Evolutionary conservation across 2,888 invertebrate species (phyloP), one percentile per base, ranked within the genome.

Genomic region (Galerucella nymphaeae): DNA sequence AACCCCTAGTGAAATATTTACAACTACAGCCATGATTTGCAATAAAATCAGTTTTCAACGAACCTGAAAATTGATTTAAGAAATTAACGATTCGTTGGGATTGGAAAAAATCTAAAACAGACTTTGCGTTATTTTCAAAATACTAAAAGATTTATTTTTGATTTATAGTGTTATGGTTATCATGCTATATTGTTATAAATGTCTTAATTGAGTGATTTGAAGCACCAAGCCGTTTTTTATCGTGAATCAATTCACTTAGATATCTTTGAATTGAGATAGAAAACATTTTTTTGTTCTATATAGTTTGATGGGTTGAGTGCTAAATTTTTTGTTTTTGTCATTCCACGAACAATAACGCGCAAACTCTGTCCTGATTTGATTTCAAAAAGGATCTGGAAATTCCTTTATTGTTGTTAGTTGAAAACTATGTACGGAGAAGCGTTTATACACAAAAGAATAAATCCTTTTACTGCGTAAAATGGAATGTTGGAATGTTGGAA

Each of bases 51-150:
- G 13, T 59, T 30, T 10, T 59, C 57, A 59, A 23, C 11, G 58
- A n/a, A 59, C 58, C 58, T 59, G 58, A 59, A 59, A 57, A 59
- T 59, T 59, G 58, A 38, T 59, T 59, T 23, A 59, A 59, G 58
- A 38, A 59, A 59, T 59, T 59, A 59, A 59, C 58, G 58, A 30
- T 38, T 30, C 30, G 58, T 59, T 59, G 20, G 58, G 8, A n/a
- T 23, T 38, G 58, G 38, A 38, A n/a, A 59, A 59, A 59, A 30
- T 59, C 58, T 11, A 38, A 59, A 59, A 59, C 58, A 59, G 58
- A 23, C 5, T 59, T 30, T 30, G 38, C n/a, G 14, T 30, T 30
- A 59, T 59, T 30, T 30, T 13, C 30, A 23, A 59, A 59, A 59
- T 59, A 59, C 58, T 59, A 5, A 59, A 13, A 23, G 58, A 23